These are phyloP conservation scores for Hemibagrus wyckioides DNA, from an alignment of 2,113 vertebrate genomes.

Conservation along the genomic window DNA sequence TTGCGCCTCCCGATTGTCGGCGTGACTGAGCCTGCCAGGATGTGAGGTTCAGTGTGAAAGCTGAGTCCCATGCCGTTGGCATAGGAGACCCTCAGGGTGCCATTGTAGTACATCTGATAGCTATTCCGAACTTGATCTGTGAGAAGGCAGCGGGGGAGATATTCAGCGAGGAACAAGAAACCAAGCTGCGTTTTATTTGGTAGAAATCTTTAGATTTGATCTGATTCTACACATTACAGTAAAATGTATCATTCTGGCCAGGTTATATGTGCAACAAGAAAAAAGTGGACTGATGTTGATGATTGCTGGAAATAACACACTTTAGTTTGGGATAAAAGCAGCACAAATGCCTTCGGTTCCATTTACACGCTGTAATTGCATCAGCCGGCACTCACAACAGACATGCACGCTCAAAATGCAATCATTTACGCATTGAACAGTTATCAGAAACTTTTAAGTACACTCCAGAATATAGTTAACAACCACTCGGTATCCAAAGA, in stretches of 20 bases:
- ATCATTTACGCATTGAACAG: conserved; percentile 47
- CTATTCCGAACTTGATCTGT: conserved; percentile 90
- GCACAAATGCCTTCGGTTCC: conserved; percentile 48
- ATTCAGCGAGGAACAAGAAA: background rate
- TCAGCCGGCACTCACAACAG: conserved; percentile 45
- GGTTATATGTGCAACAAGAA: conserved; percentile 16
- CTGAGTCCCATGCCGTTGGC: conserved; percentile 89
- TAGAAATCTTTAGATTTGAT: conserved; percentile 25
- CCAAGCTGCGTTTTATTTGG: conserved; percentile 21
- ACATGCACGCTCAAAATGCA: conserved; percentile 47
- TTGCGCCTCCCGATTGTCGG: conserved; percentile 88
- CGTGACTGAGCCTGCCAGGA: conserved; percentile 84
- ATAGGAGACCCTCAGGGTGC: conserved; percentile 85
- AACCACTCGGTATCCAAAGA: conserved; percentile 27
- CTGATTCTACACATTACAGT: conserved; percentile 38
- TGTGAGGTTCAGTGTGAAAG: conserved; percentile 88
- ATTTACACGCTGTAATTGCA: conserved; percentile 56
- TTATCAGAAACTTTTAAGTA: conserved; percentile 44
- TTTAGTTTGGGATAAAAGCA: conserved; percentile 44
- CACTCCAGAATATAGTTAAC: conserved; percentile 38
- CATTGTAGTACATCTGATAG: conserved; percentile 88
- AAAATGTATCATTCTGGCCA: conserved; percentile 17
- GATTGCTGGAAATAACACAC: conserved; percentile 43
- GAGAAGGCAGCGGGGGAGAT: conserved; percentile 10
- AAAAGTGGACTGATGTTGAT: conserved; percentile 6